Evolutionary conservation across 2,797 vertebrate species (phyloP).

Genomic region (Poeciliopsis paucimaculata): DNA sequence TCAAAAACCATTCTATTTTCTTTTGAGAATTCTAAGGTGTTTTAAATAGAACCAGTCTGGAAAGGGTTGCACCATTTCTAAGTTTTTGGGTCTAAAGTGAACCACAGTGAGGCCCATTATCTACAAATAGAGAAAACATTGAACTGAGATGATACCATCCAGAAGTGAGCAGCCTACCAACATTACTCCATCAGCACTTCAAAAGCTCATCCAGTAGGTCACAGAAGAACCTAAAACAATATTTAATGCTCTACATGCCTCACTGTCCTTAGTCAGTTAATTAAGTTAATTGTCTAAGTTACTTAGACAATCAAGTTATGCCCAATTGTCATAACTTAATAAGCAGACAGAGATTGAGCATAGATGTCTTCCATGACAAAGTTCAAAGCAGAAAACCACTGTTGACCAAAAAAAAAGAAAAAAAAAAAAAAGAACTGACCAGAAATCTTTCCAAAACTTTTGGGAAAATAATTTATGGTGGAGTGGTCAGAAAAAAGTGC

Average conservation of each 20-base stretch:
- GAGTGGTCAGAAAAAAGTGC: not conserved
- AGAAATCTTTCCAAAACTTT: not conserved
- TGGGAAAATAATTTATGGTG: not conserved
- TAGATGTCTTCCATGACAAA: not conserved
- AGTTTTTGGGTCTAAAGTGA: not conserved
- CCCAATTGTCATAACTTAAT: not conserved
- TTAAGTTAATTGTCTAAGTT: no score
- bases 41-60: not conserved
- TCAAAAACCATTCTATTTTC: not conserved
- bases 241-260: not conserved
- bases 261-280: not conserved
- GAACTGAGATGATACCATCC: not conserved
- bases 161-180: not conserved
- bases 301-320: not conserved
- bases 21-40: not conserved
- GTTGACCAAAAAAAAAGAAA: no score
- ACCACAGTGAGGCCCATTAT: not conserved
- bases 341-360: not conserved
- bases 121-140: not conserved
- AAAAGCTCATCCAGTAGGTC: not conserved
- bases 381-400: not conserved
- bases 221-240: not conserved
- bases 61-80: not conserved
- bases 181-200: not conserved
- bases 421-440: not conserved